Evolutionary conservation across 2,797 vertebrate species (phyloP).

Genomic region (Setipinna tenuifilis): DNA sequence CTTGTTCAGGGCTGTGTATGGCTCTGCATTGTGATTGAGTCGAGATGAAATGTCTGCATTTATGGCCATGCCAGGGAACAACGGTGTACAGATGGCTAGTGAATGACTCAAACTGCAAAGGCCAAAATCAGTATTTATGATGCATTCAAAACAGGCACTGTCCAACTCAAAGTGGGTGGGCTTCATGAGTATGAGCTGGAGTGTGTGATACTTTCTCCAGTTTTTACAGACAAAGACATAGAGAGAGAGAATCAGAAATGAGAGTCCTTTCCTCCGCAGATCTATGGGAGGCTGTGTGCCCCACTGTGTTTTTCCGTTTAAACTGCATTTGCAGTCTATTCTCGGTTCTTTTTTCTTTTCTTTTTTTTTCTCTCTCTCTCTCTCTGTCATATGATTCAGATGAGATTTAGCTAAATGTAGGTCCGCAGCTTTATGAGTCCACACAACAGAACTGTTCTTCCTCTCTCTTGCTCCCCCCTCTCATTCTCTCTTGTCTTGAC

Average conservation of each 20-base stretch:
- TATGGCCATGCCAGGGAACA: slow-evolving; percentile 46
- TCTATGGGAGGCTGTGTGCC: neutral
- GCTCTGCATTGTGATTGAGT: slow-evolving; percentile 12
- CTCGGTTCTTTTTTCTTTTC: neutral
- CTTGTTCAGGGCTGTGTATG: neutral
- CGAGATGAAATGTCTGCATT: slow-evolving; percentile 28
- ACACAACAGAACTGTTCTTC: neutral
- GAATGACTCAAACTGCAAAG: slow-evolving; percentile 51
- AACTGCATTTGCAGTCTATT: neutral
- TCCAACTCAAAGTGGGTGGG: slow-evolving; percentile 34
- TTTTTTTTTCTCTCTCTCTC: neutral
- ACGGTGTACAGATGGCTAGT: slow-evolving; percentile 49
- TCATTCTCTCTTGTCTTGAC: slow-evolving; percentile 22
- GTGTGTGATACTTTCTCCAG: neutral
- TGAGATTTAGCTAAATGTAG: neutral
- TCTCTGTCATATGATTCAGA: neutral
- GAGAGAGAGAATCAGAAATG: neutral
- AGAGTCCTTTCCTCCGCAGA: neutral
- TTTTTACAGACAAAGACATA: neutral
- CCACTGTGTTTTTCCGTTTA: neutral
- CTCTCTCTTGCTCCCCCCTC: neutral
- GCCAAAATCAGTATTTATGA: slow-evolving; percentile 42
- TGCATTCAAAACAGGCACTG: slow-evolving; percentile 34
- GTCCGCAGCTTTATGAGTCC: neutral
- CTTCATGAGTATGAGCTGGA: slow-evolving; percentile 23